Evolutionary conservation across 2,888 invertebrate species (phyloP), one percentile per base, ranked within the genome.

Genomic region (Cremastinae sp.): DNA sequence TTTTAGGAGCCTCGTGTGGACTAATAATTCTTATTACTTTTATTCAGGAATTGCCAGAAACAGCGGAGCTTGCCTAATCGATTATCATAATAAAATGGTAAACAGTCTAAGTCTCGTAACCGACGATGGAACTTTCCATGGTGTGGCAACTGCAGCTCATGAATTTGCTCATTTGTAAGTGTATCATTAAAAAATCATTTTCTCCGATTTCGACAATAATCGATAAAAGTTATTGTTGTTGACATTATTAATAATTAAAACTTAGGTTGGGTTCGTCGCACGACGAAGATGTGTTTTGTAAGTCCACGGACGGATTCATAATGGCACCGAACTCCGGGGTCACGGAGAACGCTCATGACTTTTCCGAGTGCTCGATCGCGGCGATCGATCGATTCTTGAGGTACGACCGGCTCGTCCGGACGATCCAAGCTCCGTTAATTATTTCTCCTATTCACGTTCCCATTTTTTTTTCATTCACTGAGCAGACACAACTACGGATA

Each of bases 91-190:
- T 0, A 28, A 9, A 20, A 9, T 20, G 7, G 8, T 62, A 3
- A 12, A 9, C 16, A 64, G 38, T n/a, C 1, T 64, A 8, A 22
- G 14, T 2, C 16, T 71, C 5, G 10, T 28, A 38, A 47, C 14
- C 0, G 64, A 71, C 12, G 61, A 61, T 62, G 70, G 70, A 14
- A 62, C 38, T 20, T 71, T 71, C 45, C 36, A 61, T 14, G 62
- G 70, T 9, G 62, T 71, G 9, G 18, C 36, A 10, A 62, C 62
- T 7, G 62, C 70, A 3, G 70, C 70, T 20, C 70, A 71, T 34
- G 70, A 71, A 22, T 62, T 71, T 14, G 70, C 70, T 45, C 70
- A 71, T 47, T 38, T 71, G 70, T 71, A 9, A 54, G 70, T 62
- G n/a, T 61, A 5, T 51, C 18, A 49, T 20, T n/a, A n/a, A 18